Evolutionary conservation across 2,113 vertebrate species (phyloP).

Genomic region (Fulmarus glacialis): DNA sequence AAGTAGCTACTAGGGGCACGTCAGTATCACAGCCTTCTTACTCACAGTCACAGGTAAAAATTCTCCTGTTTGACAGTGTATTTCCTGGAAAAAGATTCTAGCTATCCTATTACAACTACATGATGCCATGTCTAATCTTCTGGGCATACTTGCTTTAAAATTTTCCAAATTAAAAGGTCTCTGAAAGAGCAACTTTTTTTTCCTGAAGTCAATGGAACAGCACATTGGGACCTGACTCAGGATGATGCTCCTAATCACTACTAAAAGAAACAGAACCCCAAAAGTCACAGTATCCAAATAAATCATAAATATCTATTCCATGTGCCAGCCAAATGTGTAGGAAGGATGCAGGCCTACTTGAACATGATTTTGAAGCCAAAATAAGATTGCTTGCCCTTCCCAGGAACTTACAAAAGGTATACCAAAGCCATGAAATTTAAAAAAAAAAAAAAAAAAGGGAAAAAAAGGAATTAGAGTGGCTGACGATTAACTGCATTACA

Average conservation of each 20-base stretch:
- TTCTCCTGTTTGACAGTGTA: background rate
- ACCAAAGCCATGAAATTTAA: background rate
- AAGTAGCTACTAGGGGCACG: background rate
- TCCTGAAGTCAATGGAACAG: background rate
- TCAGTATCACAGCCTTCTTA: background rate
- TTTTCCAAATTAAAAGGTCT: background rate
- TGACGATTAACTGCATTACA: background rate
- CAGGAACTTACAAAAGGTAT: background rate
- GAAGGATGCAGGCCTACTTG: background rate
- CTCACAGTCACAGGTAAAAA: background rate
- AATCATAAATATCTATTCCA: background rate
- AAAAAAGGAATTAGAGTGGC: too few species aligned
- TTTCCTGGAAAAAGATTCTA: background rate
- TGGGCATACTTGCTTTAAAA: background rate
- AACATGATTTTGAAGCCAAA: background rate
- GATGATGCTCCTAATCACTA: background rate
- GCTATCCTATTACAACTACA: background rate
- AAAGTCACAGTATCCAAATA: background rate
- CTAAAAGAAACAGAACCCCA: background rate
- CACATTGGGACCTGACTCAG: background rate
- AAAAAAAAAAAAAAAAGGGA: background rate
- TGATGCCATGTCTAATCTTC: background rate
- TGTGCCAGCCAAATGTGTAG: background rate
- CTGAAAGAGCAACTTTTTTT: background rate
- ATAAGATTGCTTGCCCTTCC: background rate